These are phyloP conservation scores for Henicopernis longicauda DNA, from an alignment of 2,113 vertebrate species.

Conservation along the genomic window DNA sequence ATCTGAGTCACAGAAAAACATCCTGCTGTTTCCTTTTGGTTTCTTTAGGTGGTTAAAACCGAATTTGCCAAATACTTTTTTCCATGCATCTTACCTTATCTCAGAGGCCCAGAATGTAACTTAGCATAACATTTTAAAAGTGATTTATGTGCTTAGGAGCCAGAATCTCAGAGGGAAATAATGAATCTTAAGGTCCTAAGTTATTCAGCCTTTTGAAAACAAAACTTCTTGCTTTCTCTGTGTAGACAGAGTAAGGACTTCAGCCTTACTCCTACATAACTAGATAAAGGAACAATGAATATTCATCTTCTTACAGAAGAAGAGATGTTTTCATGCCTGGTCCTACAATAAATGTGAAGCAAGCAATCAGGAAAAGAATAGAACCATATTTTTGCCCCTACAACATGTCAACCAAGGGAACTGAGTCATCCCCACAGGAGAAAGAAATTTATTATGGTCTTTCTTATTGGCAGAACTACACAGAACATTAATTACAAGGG, in stretches of 20 bases:
- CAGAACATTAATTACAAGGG: neutral
- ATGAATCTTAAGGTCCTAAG: neutral
- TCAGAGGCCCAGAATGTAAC: neutral
- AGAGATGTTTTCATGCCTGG: neutral
- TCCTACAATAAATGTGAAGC: neutral
- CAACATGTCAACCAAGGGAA: neutral
- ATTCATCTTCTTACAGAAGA: neutral
- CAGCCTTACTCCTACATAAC: neutral
- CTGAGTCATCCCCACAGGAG: neutral
- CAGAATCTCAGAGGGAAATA: neutral
- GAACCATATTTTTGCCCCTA: neutral
- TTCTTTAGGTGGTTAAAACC: neutral
- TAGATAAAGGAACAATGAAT: neutral
- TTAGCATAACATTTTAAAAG: neutral
- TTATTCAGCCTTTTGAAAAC: neutral
- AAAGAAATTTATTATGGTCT: neutral
- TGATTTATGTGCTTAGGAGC: neutral
- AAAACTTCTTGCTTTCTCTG: neutral
- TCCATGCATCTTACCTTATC: neutral
- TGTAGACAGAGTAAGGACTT: neutral
- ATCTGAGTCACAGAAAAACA: neutral
- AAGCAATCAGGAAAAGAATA: neutral
- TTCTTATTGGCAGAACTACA: neutral
- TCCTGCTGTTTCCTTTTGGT: neutral
- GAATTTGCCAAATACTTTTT: neutral